These are phyloP conservation scores for Nudaria mundana DNA, from an alignment of 2,888 invertebrate genomes.

Conservation along the genomic window DNA sequence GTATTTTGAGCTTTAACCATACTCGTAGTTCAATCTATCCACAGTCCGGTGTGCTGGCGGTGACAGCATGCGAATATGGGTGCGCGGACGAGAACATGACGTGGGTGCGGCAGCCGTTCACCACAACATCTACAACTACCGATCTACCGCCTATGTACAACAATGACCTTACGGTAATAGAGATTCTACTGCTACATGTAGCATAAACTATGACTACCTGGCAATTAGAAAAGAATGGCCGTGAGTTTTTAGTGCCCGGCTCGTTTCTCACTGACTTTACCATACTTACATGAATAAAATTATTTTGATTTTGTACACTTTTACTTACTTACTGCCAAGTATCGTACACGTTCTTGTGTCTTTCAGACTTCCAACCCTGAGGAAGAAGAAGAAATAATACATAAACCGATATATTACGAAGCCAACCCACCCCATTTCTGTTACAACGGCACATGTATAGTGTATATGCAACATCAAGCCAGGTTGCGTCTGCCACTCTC, in stretches of 20 bases:
- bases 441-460: constrained; percentile 63
- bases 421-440: constrained; percentile 68
- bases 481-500: constrained; percentile 61
- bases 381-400: constrained; percentile 38
- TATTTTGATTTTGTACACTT: too few species aligned
- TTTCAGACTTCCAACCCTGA: constrained; percentile 31
- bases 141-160: constrained; percentile 65
- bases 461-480: constrained; percentile 66
- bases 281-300: too few species aligned
- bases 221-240: too few species aligned
- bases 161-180: constrained; percentile 54
- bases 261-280: too few species aligned
- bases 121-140: constrained; percentile 58
- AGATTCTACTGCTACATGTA: background rate
- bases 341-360: too few species aligned
- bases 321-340: too few species aligned
- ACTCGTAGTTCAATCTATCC: too few species aligned
- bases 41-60: constrained; percentile 79
- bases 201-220: too few species aligned
- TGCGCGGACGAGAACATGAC: constrained; percentile 79
- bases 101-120: constrained; percentile 60
- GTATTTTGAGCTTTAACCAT: too few species aligned
- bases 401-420: constrained; percentile 40
- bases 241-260: too few species aligned
- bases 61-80: constrained; percentile 86